phyloP scores from a whole-genome alignment of 2,888 invertebrate species.

The Choreutis nemorana region DNA sequence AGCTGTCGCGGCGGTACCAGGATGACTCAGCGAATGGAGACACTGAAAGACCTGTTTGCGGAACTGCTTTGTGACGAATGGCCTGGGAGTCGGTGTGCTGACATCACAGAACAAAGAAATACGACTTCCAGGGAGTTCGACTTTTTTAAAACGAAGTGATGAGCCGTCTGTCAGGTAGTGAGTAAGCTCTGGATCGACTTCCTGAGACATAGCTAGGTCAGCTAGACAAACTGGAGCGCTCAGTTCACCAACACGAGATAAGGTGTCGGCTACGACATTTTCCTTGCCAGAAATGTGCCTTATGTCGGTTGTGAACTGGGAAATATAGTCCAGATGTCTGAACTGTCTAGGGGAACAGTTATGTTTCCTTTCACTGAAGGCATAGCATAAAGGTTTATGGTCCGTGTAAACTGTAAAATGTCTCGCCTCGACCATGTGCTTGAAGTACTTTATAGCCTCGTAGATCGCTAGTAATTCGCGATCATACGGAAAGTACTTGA shows the following conservation, averaged over 20 bases:
- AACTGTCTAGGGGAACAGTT: too few relatives aligned
- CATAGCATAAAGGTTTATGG: too few relatives aligned
- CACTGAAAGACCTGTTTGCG: slow-evolving; percentile 5
- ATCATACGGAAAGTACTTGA: too few relatives aligned
- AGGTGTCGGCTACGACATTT: slow-evolving; percentile 21
- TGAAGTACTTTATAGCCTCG: too few relatives aligned
- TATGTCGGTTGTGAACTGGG: too few relatives aligned
- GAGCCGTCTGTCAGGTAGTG: slow-evolving; percentile 4
- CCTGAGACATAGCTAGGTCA: slow-evolving; percentile 6
- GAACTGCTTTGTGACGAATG: slow-evolving; percentile 1
- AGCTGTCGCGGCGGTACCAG: slow-evolving; percentile 11
- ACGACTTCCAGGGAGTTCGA: slow-evolving; percentile 4
- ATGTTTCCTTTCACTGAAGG: too few relatives aligned
- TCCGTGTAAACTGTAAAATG: too few relatives aligned
- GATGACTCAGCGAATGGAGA: slow-evolving; percentile 13
- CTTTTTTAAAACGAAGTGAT: slow-evolving; percentile 7
- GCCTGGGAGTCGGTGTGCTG: slow-evolving; percentile 4
- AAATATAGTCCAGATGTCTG: too few relatives aligned
- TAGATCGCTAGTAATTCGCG: too few relatives aligned
- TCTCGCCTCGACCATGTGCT: too few relatives aligned
- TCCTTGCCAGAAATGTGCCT: too few relatives aligned
- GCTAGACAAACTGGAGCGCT: slow-evolving; percentile 5
- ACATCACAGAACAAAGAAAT: slow-evolving; percentile 6
- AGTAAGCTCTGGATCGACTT: slow-evolving; percentile 5
- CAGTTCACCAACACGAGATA: slow-evolving; percentile 17